These are phyloP conservation scores for Druon quercuslanigerum DNA, from an alignment of 1,140 invertebrate species.

Conservation along the genomic window DNA sequence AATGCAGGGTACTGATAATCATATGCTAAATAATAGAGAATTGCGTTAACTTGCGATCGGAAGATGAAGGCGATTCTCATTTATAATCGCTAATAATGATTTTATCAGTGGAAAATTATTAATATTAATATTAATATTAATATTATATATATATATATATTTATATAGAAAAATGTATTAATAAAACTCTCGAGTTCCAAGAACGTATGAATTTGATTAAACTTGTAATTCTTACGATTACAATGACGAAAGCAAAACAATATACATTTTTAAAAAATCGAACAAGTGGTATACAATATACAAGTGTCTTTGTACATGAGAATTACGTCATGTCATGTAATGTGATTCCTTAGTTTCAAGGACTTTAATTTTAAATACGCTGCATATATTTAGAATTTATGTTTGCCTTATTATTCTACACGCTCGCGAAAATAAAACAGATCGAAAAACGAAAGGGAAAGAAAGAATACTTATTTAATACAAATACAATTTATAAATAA, in stretches of 20 bases:
- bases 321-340: constrained; percentile 24
- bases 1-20: constrained; percentile 30
- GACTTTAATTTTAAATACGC: constrained; percentile 26
- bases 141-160: neutral
- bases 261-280: neutral
- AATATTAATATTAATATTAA: too few species aligned
- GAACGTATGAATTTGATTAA: neutral
- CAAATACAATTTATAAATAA: neutral
- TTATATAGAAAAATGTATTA: neutral
- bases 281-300: constrained; percentile 25
- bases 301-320: constrained; percentile 22
- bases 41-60: constrained; percentile 16
- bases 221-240: constrained; percentile 10
- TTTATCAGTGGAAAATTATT: constrained; percentile 6
- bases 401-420: constrained; percentile 9
- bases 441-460: neutral
- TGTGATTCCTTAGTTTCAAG: constrained; percentile 16
- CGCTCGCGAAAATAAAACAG: neutral
- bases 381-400: constrained; percentile 21
- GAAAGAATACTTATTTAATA: constrained; percentile 9
- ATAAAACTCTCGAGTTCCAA: neutral
- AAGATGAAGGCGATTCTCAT: constrained; percentile 12
- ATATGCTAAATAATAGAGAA: constrained; percentile 30
- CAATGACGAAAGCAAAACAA: constrained; percentile 10
- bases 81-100: constrained; percentile 7